Conservation (phyloP, 2,113 vertebrate genomes). For the Rynchops niger region DNA sequence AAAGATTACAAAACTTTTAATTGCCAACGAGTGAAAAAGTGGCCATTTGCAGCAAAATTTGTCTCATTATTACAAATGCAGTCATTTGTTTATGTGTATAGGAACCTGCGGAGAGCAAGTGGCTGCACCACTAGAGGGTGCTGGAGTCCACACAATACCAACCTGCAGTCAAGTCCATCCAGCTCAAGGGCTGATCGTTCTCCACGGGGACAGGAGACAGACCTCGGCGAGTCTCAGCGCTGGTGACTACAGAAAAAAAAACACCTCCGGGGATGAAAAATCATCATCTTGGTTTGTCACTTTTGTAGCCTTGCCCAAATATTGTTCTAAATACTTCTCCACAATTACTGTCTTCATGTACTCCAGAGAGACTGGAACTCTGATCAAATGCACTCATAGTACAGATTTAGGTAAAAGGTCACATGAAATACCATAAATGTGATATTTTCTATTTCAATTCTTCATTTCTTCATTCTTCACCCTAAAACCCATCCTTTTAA, state of each 20-base stretch:
- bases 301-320: background rate
- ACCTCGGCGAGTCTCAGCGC: fast-evolving
- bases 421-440: background rate
- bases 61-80: background rate
- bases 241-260: background rate
- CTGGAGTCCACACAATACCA: constrained; percentile 26
- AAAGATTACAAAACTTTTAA: background rate
- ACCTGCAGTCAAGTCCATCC: fast-evolving
- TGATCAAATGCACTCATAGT: background rate
- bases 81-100: fast-evolving
- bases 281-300: background rate
- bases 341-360: fast-evolving
- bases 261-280: background rate
- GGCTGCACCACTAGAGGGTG: constrained; percentile 36
- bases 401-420: background rate
- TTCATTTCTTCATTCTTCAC: background rate
- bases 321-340: background rate
- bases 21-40: background rate
- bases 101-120: fast-evolving
- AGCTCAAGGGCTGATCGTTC: fast-evolving
- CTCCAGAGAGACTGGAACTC: background rate
- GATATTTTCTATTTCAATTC: background rate
- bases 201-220: background rate
- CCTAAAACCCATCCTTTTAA: background rate
- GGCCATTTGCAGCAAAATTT: background rate